Evolutionary conservation across 2,113 vertebrate genomes (phyloP), one percentile per base, ranked within the genome.

Genomic region (Amazona guildingii): DNA sequence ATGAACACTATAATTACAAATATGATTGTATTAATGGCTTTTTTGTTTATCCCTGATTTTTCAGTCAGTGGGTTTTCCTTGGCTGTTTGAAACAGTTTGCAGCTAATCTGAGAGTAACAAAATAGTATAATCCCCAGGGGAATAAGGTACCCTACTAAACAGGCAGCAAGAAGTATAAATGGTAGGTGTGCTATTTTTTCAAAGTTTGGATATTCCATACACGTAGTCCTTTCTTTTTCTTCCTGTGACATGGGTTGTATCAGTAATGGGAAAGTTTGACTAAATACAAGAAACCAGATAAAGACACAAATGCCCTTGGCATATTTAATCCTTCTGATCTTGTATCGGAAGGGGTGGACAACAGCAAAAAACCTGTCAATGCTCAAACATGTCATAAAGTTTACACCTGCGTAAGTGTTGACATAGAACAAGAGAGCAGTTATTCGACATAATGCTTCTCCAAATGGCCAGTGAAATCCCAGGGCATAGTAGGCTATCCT

Each of bases 151-250:
- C 99, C 99, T 20, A 99, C 57, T 77, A 99, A 96, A 64, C 99
- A 99, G 1, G 98, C 99, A 5, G 98, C 99, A 3, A 99, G 99
- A 75, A 99, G 98, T 21, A 98, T 98, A 72, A 94, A 75, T 43
- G 99, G 98, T 13, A 99, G 97, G 62, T 98, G 83, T 18, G 96
- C 27, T 12, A 98, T 97, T 51, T 78, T 95, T 89, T 99, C 99
- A 55, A 99, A 99, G 97, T 98, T 99, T 78, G 99, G 99, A 70
- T 99, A 99, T 96, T 99, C 99, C 99, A 99, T 99, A 88, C 99
- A 99, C 0, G 99, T 99, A 88, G 97, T 98, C 95, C 85, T 97
- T 79, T 90, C 95, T 1, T 17, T 17, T 92, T 99, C 98, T 13
- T 28, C 0, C 0, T 98, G 94, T 52, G 98, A 98, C 99, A 99